Evolutionary conservation across 2,113 vertebrate genomes (phyloP).

Genomic region (Butorides virescens): DNA sequence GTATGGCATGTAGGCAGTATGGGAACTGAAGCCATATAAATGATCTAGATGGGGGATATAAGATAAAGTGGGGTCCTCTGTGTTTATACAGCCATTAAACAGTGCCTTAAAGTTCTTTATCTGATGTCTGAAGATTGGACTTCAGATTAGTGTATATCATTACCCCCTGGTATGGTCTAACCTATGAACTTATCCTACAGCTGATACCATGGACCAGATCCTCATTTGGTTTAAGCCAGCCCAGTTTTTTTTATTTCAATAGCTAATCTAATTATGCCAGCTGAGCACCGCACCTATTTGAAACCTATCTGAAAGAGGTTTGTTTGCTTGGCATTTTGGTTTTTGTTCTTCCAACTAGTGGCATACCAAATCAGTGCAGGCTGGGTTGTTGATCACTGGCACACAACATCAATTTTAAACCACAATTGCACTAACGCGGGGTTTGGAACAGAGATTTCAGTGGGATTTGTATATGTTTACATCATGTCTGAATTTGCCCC

Average conservation of each 20-base stretch:
- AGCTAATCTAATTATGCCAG: constrained; percentile 15
- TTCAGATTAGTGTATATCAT: constrained; percentile 31
- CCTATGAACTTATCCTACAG: constrained; percentile 29
- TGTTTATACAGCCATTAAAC: constrained; percentile 53
- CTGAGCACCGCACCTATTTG: background rate
- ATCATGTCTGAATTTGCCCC: background rate
- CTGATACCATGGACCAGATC: background rate
- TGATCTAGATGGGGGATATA: background rate
- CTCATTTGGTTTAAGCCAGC: background rate
- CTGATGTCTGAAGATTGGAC: constrained; percentile 51
- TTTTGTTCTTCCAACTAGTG: background rate
- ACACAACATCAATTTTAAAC: background rate
- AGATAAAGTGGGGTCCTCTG: constrained; percentile 37
- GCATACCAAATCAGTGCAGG: background rate
- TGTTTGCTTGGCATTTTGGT: background rate
- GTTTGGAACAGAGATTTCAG: background rate
- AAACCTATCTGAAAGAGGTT: background rate
- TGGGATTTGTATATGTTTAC: background rate
- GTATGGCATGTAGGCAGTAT: background rate
- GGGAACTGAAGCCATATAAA: constrained; percentile 28
- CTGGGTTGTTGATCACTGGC: background rate
- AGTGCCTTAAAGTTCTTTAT: constrained; percentile 57
- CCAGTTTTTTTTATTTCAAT: background rate
- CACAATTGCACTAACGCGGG: background rate
- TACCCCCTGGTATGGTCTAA: constrained; percentile 21